phyloP scores from a whole-genome alignment of 2,797 vertebrate species.

The Pangasius sanitwongsei region DNA sequence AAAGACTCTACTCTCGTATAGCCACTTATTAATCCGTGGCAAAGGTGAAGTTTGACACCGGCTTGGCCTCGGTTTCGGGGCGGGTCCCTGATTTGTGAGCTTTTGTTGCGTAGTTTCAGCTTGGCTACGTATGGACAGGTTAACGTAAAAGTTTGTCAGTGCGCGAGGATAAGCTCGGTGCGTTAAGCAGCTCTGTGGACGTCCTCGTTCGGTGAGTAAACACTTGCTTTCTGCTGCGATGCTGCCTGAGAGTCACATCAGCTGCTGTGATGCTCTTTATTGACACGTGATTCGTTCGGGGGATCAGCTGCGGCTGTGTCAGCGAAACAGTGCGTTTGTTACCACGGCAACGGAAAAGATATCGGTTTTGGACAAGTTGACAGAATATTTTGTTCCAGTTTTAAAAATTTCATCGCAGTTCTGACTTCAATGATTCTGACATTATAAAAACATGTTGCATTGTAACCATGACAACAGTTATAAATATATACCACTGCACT shows the following conservation, averaged over 20 bases:
- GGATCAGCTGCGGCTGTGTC: neutral
- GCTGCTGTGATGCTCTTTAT: neutral
- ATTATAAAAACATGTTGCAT: neutral
- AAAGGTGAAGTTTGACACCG: neutral
- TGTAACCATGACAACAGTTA: neutral
- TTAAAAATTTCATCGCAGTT: neutral
- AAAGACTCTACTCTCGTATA: neutral
- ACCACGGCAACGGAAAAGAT: neutral
- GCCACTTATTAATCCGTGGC: neutral
- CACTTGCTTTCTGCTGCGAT: neutral
- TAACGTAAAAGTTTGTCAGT: neutral
- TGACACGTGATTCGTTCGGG: neutral
- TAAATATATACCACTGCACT: neutral
- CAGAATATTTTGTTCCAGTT: neutral
- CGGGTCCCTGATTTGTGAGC: neutral
- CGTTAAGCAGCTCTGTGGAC: neutral
- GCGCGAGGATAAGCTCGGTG: neutral
- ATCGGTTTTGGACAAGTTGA: neutral
- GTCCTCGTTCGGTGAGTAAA: constrained; percentile 26
- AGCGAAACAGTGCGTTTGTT: neutral
- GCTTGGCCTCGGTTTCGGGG: constrained; percentile 12
- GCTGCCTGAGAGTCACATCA: neutral
- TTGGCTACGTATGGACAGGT: neutral
- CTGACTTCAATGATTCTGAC: neutral
- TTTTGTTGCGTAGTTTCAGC: constrained; percentile 5